These are phyloP conservation scores for Balanococcus diminutus DNA, from an alignment of 2,888 invertebrate genomes.

Conservation along the genomic window DNA sequence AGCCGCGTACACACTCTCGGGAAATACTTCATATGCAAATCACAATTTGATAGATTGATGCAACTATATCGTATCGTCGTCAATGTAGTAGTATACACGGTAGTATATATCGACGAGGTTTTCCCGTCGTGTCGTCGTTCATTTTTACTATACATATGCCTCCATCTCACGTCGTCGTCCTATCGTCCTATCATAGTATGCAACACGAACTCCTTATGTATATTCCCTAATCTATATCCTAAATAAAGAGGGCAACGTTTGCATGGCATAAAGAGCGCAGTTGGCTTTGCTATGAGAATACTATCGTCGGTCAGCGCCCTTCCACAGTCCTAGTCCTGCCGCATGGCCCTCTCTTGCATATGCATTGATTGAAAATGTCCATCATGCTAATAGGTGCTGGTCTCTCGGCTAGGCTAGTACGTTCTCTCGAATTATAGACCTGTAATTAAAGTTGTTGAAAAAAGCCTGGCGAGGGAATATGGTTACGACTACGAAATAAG, in stretches of 20 bases:
- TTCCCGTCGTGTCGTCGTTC: background rate
- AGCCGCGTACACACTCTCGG: constrained; percentile 4
- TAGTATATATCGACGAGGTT: background rate
- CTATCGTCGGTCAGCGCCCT: background rate
- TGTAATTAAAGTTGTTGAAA: constrained; percentile 33
- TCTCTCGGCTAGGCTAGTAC: background rate
- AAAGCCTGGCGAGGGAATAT: background rate
- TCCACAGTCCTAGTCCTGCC: background rate
- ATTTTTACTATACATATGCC: no score
- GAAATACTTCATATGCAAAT: constrained; percentile 53
- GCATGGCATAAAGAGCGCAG: background rate
- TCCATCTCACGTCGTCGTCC: background rate
- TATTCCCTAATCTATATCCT: background rate
- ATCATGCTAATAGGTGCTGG: constrained; percentile 28
- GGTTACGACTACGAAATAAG: background rate
- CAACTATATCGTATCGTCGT: background rate
- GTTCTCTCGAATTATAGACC: background rate
- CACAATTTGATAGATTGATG: constrained; percentile 48
- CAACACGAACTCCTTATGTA: background rate
- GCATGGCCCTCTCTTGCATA: background rate
- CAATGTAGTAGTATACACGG: background rate
- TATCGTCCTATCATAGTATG: no score
- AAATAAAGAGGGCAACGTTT: background rate
- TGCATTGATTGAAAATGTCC: constrained; percentile 46
- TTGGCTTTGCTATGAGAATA: background rate